Percentiles rank a stretch among this genome's conserved stretches.
Conservation (phyloP, 2,113 vertebrate species). For the Cygnus buccinator region DNA sequence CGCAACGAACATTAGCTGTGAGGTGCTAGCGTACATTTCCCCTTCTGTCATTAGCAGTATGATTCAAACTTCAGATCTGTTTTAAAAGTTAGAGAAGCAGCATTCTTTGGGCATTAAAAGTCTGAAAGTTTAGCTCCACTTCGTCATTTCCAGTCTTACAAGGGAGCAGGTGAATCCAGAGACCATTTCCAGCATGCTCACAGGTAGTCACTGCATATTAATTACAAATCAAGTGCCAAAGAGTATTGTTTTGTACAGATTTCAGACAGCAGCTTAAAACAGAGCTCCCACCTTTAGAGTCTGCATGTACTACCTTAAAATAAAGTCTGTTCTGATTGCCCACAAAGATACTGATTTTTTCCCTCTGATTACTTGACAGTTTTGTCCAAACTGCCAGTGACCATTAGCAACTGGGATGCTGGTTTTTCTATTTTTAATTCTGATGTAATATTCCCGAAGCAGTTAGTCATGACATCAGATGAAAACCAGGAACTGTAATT, state of each 20-base stretch:
- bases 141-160: neutral
- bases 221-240: neutral
- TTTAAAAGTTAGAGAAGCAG: neutral
- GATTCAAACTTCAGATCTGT: neutral
- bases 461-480: neutral
- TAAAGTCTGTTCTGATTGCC: neutral
- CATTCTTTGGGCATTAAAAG: neutral
- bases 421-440: neutral
- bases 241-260: constrained; percentile 17
- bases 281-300: neutral
- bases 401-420: neutral
- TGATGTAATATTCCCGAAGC: neutral
- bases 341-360: neutral
- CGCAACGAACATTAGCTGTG: neutral
- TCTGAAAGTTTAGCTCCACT: neutral
- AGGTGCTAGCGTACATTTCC: neutral
- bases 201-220: neutral
- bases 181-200: neutral
- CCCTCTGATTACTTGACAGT: neutral
- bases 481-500: neutral
- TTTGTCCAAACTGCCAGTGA: neutral
- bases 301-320: neutral
- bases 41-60: neutral
- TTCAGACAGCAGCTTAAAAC: constrained; percentile 24
- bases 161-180: neutral